These are phyloP conservation scores for Emydura subglobosa DNA, from an alignment of 2,113 vertebrate genomes.

Conservation along the genomic window DNA sequence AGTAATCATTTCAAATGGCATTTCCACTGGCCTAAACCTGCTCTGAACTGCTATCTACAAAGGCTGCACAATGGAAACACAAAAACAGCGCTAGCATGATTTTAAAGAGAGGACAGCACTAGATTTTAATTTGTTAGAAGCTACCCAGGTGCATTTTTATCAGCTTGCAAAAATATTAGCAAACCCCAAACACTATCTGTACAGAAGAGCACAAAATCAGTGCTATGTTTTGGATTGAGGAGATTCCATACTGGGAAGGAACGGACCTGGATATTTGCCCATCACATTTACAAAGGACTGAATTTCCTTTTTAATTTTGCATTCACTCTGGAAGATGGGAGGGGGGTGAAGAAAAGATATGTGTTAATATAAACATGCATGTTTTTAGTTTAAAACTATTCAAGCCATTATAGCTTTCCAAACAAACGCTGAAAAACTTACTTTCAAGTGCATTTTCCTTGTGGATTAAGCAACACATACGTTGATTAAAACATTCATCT, in stretches of 20 bases:
- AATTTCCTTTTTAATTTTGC: background rate
- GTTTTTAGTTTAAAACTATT: background rate
- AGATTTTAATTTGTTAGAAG: background rate
- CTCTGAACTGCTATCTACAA: background rate
- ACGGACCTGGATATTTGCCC: background rate
- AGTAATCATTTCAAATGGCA: background rate
- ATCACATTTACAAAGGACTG: background rate
- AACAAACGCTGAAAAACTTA: background rate
- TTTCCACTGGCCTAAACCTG: accelerated
- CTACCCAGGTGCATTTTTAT: accelerated
- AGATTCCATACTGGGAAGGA: accelerated
- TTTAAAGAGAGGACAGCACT: background rate
- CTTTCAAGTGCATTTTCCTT: background rate
- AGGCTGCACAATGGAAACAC: background rate
- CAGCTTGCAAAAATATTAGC: accelerated
- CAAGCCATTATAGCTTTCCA: background rate
- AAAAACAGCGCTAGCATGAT: accelerated
- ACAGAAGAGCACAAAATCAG: background rate
- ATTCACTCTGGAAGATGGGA: background rate
- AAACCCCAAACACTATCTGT: background rate
- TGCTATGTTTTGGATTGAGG: background rate
- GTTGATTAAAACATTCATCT: background rate
- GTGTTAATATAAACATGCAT: background rate
- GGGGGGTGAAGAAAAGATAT: background rate
- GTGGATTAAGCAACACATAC: background rate